Conservation (phyloP, 2,888 invertebrate genomes). For the Portevinia maculata region DNA sequence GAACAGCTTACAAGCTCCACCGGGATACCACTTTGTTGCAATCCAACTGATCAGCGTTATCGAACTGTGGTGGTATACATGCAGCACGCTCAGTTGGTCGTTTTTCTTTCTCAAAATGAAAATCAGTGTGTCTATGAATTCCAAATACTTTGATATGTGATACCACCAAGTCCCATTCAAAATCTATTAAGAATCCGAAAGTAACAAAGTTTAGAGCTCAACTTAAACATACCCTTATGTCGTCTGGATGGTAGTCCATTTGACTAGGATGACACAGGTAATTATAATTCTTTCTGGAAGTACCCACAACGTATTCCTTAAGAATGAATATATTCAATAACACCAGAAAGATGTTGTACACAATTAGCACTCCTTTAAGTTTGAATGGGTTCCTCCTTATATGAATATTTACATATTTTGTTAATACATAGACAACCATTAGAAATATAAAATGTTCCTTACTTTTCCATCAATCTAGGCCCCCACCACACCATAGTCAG, state of each 20-base stretch:
- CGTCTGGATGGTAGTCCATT: constrained; percentile 89
- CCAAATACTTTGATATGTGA: constrained; percentile 95
- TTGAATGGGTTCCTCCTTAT: constrained; percentile 87
- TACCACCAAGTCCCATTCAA: constrained; percentile 96
- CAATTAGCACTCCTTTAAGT: constrained; percentile 89
- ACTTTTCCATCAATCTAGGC: constrained; percentile 91
- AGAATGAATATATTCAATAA: constrained; percentile 92
- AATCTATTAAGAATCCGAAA: constrained; percentile 86
- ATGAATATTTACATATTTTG: constrained; percentile 23
- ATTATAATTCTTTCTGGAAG: constrained; percentile 90
- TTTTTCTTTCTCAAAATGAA: constrained; percentile 96
- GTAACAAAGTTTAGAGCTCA: neutral
- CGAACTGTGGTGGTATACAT: constrained; percentile 97
- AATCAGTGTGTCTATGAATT: constrained; percentile 96
- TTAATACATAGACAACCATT: constrained; percentile 6
- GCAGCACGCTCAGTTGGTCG: constrained; percentile 95
- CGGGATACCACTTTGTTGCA: constrained; percentile 97
- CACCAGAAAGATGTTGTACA: constrained; percentile 94
- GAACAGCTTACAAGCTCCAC: constrained; percentile 91
- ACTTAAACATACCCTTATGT: constrained; percentile 88
- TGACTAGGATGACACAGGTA: constrained; percentile 94
- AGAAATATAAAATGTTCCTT: neutral
- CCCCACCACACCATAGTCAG: constrained; percentile 91
- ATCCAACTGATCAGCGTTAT: constrained; percentile 98
- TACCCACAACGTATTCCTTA: constrained; percentile 88